Evolutionary conservation across 2,113 vertebrate species (phyloP), one percentile per base, ranked within the genome.

Genomic region (Lophotis ruficrista): DNA sequence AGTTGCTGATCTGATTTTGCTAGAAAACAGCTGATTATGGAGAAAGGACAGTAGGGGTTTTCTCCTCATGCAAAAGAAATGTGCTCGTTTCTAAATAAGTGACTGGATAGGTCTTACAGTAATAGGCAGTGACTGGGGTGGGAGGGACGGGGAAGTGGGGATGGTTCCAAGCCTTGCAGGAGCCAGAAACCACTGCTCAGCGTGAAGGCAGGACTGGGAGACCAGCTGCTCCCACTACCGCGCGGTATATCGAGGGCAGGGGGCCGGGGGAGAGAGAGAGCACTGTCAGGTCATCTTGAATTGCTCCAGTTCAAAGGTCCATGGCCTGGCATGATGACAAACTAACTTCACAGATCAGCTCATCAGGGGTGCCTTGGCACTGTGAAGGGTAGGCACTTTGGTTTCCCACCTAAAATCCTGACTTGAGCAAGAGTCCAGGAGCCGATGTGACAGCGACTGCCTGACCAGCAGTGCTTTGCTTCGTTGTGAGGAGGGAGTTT

Each of bases 361-460:
- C 5, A 9, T 21, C 9, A 7, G 37, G 22, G 6, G 5, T 65
- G 1, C 60, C 31, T 28, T 70, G 73, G 66, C 38, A n/a, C 18
- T 71, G 16, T 57, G 61, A 83, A 53, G 47, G 22, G 38, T 12
- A 35, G 62, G 41, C 56, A n/a, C 54, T 70, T 81, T 4, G 10
- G 11, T 51, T 84, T 93, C 61, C 47, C 31, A 18, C 28, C 43
- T 41, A 22, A 14, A 87, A 81, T 54, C 51, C 56, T 58, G 41
- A 43, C 41, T 57, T 41, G 8, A 75, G 12, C 1, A 0, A 10
- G 33, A 56, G 35, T 64, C 28, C 65, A 64, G 51, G 24, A 75
- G 68, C 33, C 0, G 3, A 37, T 43, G n/a, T 1, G 2, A 27
- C 14, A 14, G 37, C 1, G 2, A 23, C 9, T 91, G 37, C 50